These are phyloP conservation scores for Polyodon spathula DNA, from an alignment of 2,113 vertebrate species.

Conservation along the genomic window DNA sequence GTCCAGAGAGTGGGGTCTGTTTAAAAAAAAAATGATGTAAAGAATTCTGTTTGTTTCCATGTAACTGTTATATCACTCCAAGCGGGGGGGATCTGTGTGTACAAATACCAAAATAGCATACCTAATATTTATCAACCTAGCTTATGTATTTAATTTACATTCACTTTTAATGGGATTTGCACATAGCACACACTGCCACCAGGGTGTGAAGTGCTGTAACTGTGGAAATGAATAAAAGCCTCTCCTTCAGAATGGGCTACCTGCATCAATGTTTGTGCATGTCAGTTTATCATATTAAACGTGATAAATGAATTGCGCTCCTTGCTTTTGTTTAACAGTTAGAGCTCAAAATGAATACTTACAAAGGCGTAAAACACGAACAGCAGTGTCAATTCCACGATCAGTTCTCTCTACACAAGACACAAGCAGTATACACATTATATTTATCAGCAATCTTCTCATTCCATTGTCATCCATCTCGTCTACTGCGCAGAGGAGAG, in stretches of 20 bases:
- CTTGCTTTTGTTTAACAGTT: background rate
- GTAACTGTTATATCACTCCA: background rate
- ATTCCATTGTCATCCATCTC: slow-evolving; percentile 1
- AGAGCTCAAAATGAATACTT: slow-evolving; percentile 6
- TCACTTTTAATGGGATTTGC: no score
- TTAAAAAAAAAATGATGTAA: slow-evolving; percentile 5
- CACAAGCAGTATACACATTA: slow-evolving; percentile 1
- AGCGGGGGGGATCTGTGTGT: no score
- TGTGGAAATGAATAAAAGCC: no score
- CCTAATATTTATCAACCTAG: no score
- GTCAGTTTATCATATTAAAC: no score
- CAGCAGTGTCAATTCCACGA: slow-evolving; percentile 2
- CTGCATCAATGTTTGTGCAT: no score
- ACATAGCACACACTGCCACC: no score
- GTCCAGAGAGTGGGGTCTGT: slow-evolving; percentile 77
- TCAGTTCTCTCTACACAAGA: slow-evolving; percentile 2
- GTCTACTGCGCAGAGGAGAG: background rate
- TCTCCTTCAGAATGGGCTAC: no score
- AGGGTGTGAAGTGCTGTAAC: no score
- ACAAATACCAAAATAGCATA: no score
- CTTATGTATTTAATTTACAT: no score
- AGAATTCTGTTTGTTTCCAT: background rate
- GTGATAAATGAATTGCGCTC: background rate
- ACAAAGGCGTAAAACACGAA: slow-evolving; percentile 3
- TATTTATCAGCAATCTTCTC: background rate